Evolutionary conservation across 2,888 invertebrate genomes (phyloP), one percentile per base, ranked within the genome.

Genomic region (Stenotaenia linearis): DNA sequence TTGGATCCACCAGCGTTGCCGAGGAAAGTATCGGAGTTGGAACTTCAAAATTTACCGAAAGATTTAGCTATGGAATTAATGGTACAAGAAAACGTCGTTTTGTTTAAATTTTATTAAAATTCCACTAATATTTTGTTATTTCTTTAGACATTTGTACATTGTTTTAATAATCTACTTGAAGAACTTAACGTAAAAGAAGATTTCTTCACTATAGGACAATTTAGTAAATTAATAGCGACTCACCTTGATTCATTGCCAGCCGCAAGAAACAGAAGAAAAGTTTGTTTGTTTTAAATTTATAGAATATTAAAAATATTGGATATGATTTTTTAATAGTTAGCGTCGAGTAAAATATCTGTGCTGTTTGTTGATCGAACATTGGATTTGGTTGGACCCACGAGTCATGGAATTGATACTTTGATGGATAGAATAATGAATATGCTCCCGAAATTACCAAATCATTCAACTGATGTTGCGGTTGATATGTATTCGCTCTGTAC

Each of bases 101-200:
- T 21, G 5, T 6, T 69, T 25, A 5, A 25, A 15, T 25, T 7
- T n/a, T 28, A 69, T 56, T 56, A 45, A 4, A 9, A 56, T 21
- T 77, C 3, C n/a, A n/a, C n/a, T n/a, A n/a, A n/a, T n/a, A n/a
- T n/a, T n/a, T n/a, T n/a, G n/a, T n/a, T n/a, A n/a, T 77, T 0
- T 50, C 50, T 84, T 15, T 85, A 85, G 78, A 18, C 32, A 25
- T 78, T 78, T 61, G 78, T 69, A 15, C 69, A 78, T 82, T 86
- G 88, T 18, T 83, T 90, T 3, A 88, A 90, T 81, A 89, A 88
- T 80, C 84, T 90, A 84, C 83, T 91, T 81, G 88, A 90, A 35
- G 88, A 89, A 18, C 87, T 91, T 85, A 89, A 90, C 82, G 87
- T 90, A 7, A 89, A 88, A 81, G 91, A 92, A 83, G 92, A 92